These are phyloP conservation scores for Aquatica leii DNA, from an alignment of 2,888 invertebrate genomes.

Conservation along the genomic window DNA sequence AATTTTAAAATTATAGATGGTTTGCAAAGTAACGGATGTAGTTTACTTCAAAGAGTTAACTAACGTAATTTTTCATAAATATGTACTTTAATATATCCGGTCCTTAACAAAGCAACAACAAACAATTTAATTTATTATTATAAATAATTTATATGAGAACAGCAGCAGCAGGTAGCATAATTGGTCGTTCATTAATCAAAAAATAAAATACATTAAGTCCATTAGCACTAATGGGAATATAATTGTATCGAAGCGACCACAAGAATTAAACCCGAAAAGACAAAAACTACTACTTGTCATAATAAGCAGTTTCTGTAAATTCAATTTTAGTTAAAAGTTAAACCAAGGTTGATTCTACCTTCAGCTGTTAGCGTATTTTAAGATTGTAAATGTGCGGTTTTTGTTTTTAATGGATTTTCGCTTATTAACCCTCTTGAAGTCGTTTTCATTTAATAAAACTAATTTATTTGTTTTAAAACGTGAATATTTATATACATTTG, in stretches of 20 bases:
- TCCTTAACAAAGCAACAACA: conserved; percentile 37
- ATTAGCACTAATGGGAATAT: conserved; percentile 44
- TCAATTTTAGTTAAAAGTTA: conserved; percentile 30
- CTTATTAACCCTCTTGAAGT: too few relatives aligned
- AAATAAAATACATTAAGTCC: conserved; percentile 41
- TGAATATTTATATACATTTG: too few relatives aligned
- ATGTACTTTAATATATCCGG: conserved; percentile 36
- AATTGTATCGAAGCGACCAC: conserved; percentile 39
- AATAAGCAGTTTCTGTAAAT: conserved; percentile 38
- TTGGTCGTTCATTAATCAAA: conserved; percentile 41
- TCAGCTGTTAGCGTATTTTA: too few relatives aligned
- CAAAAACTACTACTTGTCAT: conserved; percentile 36
- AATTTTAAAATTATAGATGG: conserved; percentile 21
- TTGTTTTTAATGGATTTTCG: too few relatives aligned
- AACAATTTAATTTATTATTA: conserved; percentile 41
- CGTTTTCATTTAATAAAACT: too few relatives aligned
- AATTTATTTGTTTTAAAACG: too few relatives aligned
- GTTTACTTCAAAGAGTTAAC: conserved; percentile 19
- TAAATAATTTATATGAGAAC: conserved; percentile 42
- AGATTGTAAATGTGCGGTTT: too few relatives aligned
- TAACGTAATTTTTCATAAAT: conserved; percentile 32
- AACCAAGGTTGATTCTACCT: conserved; percentile 11
- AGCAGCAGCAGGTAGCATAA: conserved; percentile 37
- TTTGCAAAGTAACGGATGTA: conserved; percentile 22
- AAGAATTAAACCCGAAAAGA: conserved; percentile 37